A percentile compares a stretch with the other conserved stretches of the same genome.
phyloP scores from a whole-genome alignment of 2,797 vertebrate genomes.

The Nannoperca australis region DNA sequence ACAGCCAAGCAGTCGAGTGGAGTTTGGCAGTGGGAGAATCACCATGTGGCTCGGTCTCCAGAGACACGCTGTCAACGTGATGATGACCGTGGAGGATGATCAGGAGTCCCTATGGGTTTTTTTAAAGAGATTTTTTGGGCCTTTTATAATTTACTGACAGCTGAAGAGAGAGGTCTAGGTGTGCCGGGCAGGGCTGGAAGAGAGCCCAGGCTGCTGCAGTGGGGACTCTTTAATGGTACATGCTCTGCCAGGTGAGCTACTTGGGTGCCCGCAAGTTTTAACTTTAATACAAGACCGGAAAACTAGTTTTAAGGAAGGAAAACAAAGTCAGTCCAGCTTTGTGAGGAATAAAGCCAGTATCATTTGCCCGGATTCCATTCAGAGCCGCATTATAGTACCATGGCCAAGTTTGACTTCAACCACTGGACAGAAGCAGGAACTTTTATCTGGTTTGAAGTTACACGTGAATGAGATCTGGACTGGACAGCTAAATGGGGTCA shows the following conservation, averaged over 20 bases:
- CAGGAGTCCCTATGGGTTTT: neutral
- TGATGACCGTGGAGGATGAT: neutral
- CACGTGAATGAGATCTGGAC: neutral
- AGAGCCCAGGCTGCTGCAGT: too few species aligned
- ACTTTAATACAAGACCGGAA: neutral
- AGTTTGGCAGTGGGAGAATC: conserved; percentile 16
- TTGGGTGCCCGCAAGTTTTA: neutral
- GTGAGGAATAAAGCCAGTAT: too few species aligned
- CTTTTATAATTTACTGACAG: too few species aligned
- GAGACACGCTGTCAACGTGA: conserved; percentile 7
- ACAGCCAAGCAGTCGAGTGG: neutral
- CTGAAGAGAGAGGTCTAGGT: too few species aligned
- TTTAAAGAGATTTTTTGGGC: neutral
- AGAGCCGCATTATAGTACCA: neutral
- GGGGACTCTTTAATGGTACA: too few species aligned
- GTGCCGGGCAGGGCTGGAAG: too few species aligned
- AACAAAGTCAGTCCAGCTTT: neutral
- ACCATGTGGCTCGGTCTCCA: conserved; percentile 6
- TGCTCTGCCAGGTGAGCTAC: too few species aligned
- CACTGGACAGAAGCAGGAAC: neutral
- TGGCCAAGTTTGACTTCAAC: neutral
- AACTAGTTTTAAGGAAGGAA: neutral
- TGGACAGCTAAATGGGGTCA: neutral
- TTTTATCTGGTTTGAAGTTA: neutral
- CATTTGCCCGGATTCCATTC: neutral